Evolutionary conservation across 1,140 invertebrate species (phyloP).

Genomic region (Battus philenor): DNA sequence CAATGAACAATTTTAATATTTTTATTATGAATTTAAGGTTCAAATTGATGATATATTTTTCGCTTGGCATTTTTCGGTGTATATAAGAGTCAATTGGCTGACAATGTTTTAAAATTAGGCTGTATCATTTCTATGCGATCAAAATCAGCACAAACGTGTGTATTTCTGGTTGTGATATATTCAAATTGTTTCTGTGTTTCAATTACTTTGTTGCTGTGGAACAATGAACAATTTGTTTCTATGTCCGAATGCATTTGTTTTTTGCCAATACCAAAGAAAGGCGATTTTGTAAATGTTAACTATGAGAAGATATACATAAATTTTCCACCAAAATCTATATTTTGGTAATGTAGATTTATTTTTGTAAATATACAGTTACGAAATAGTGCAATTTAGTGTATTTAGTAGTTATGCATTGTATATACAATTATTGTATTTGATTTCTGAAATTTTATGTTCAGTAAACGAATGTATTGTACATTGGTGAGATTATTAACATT

Average conservation of each 20-base stretch:
- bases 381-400: constrained; percentile 15
- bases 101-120: constrained; percentile 27
- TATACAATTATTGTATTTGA: too few relatives aligned
- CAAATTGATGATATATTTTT: constrained; percentile 14
- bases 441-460: too few relatives aligned
- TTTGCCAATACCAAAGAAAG: constrained; percentile 14
- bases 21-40: constrained; percentile 7
- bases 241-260: too few relatives aligned
- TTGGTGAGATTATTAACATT: too few relatives aligned
- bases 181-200: constrained; percentile 15
- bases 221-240: too few relatives aligned
- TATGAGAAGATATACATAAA: background rate
- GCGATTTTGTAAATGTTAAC: background rate
- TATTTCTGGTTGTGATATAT: constrained; percentile 37
- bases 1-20: constrained; percentile 1
- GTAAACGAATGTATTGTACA: too few relatives aligned
- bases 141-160: constrained; percentile 33
- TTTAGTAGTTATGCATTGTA: too few relatives aligned
- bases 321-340: constrained; percentile 1
- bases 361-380: constrained; percentile 4
- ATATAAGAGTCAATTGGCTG: constrained; percentile 27
- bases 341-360: background rate
- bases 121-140: constrained; percentile 19
- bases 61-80: constrained; percentile 22
- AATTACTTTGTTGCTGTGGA: background rate